A percentile compares a stretch with the other conserved stretches of the same genome.
Evolutionary conservation across 2,797 vertebrate species (phyloP).

Genomic region (Perdix hodgsoniae): DNA sequence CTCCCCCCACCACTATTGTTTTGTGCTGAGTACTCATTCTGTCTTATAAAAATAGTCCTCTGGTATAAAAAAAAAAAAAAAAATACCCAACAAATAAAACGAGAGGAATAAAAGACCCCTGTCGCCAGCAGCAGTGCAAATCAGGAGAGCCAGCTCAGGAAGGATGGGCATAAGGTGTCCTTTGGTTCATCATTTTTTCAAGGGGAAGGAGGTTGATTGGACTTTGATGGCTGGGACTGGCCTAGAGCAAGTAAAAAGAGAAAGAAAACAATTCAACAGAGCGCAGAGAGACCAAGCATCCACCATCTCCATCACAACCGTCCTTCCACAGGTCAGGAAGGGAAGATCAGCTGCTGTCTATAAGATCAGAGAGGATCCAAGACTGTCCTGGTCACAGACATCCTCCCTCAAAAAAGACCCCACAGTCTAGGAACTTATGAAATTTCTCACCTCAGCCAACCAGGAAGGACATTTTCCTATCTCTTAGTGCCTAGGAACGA

Average conservation of each 20-base stretch:
- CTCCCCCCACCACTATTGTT: background rate
- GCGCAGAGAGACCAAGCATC: background rate
- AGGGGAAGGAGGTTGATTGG: constrained; percentile 79
- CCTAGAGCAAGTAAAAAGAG: constrained; percentile 16
- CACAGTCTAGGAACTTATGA: background rate
- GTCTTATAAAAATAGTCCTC: constrained; percentile 69
- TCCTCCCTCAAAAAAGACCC: background rate
- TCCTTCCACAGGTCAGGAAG: background rate
- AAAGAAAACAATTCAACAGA: background rate
- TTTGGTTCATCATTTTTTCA: constrained; percentile 82
- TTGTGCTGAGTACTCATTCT: constrained; percentile 17
- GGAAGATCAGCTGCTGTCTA: background rate
- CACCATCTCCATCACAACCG: background rate
- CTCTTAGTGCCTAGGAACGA: background rate
- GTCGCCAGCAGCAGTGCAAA: constrained; percentile 73
- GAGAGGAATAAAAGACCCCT: constrained; percentile 24
- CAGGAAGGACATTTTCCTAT: background rate
- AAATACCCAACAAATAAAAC: background rate
- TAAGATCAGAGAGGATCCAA: background rate
- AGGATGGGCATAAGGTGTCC: background rate
- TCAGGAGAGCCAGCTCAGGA: constrained; percentile 57
- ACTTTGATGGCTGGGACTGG: constrained; percentile 84
- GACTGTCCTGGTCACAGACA: background rate
- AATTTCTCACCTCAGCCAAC: background rate
- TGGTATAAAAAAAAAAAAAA: constrained; percentile 52